Base-by-base conservation (phyloP, 1,140 invertebrate genomes). In the Agraylea sexmaculata region DNA sequence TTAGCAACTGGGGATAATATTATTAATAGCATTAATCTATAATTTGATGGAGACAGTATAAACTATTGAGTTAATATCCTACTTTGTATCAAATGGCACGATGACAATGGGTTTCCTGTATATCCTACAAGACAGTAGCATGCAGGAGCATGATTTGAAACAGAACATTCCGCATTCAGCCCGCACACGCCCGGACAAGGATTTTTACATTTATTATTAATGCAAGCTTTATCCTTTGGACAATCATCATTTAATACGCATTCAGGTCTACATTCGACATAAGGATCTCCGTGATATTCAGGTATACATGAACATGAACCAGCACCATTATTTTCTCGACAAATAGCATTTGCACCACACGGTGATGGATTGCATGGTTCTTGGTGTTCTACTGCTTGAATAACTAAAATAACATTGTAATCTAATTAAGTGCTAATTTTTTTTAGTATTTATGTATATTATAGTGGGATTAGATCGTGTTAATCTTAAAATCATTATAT, bases 271-370 rank as follows among this genome's bases (percentile, higher is more conserved):
- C 81, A 84, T 43, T 83, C 81, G 15, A 70, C 57, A 47, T 81
- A 80, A 12, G 80, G 78, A 57, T 78, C 76, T 8, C 80, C 80
- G 50, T 74, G 75, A 58, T 76, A 83, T 46, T 78, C 76, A 43
- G 71, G 64, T 33, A 78, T 53, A 58, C 80, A 84, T 28, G 75
- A 71, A 57, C 81, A 84, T 28, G 80, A 77, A 19, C 77, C 78
- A 39, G 74, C 70, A 38, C 71, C 72, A 52, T 78, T 71, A 27
- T 74, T 66, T 64, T 85, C 83, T 62, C 80, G 79, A 58, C 85
- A 90, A 33, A 80, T 51, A 12, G 83, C 81, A 59, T 87, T 88
- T 3, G 77, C 66, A n/a, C 84, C 84, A 58, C 84, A 88, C 12
- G 85, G 85, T 28, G 70, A 75, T 27, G 69, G 70, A 30, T 61